Conservation (phyloP, 2,888 invertebrate species). For the Xestoiulus laeticollis region DNA sequence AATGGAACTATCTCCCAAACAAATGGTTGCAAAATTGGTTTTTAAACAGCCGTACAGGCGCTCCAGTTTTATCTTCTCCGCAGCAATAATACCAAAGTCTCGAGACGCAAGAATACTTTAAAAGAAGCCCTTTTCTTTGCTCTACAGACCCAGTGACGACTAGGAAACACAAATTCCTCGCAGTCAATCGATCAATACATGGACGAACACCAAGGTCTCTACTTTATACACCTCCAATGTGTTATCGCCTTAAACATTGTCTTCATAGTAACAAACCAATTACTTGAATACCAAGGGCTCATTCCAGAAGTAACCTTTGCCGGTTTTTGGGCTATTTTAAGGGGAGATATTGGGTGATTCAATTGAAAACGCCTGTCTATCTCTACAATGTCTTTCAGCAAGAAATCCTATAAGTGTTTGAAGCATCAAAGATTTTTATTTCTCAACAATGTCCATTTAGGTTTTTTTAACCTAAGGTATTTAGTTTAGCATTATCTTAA, state of each 20-base stretch:
- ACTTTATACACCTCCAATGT: background rate
- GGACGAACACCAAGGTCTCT: background rate
- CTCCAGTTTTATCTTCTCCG: background rate
- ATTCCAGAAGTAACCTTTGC: background rate
- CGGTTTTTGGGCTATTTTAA: background rate
- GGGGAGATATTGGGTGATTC: background rate
- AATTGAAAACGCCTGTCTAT: background rate
- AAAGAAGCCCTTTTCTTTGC: background rate
- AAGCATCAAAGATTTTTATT: background rate
- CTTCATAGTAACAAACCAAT: background rate
- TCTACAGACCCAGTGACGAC: background rate
- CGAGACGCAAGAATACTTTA: background rate
- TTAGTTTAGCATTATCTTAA: no score
- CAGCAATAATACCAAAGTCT: background rate
- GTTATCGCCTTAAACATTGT: background rate
- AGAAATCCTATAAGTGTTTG: background rate
- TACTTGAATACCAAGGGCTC: background rate
- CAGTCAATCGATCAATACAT: background rate
- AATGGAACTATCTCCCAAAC: background rate
- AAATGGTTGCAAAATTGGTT: background rate
- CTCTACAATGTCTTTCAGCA: no score
- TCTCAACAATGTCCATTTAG: no score
- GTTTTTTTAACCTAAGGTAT: no score
- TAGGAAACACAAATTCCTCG: background rate
- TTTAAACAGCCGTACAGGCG: background rate